Evolutionary conservation across 2,888 invertebrate species (phyloP), one percentile per base, ranked within the genome.

Genomic region (Apamea anceps): DNA sequence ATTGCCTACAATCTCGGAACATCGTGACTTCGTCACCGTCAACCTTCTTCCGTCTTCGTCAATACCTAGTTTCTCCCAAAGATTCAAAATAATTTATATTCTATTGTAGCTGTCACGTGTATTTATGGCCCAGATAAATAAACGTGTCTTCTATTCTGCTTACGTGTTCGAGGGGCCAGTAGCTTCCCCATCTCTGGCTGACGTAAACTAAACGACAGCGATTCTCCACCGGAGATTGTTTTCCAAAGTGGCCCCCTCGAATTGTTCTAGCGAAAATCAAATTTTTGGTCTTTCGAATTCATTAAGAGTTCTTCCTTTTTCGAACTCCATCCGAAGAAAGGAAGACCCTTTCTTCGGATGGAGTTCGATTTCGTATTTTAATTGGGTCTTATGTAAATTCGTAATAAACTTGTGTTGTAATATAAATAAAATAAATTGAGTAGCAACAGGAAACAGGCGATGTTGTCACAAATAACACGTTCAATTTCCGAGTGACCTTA

Each of bases 221-320:
- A 88, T 89, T 90, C 86, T 87, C 87, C 83, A 82, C 84, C 80
- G 84, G 83, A 90, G 88, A 93, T 93, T 92, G 92, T 91, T 92
- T 90, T 91, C 84, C 85, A 85, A 92, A 90, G 87, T 80, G 83
- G 57, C 84, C 75, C 83, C 84, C 76, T 87, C 60, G 75, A 77
- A 88, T 88, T 86, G 85, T 86, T 90, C 75, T 87, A 85, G 79
- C 84, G 82, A 83, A 89, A 90, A 90, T 90, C 77, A 78, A 76
- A 87, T 85, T 87, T 82, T 89, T 87, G 83, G 85, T 86, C 81
- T 87, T 88, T 84, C 79, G 83, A 86, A 84, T 88, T 84, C 80
- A 85, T 87, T 85, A 84, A 63, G 57, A 74, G 76, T 63, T 63
- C 72, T 85, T 77, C 76, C 45, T n/a, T n/a, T n/a, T n/a, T n/a